Evolutionary conservation across 2,797 vertebrate genomes (phyloP), one percentile per base, ranked within the genome.

Genomic region (Falco berigora): DNA sequence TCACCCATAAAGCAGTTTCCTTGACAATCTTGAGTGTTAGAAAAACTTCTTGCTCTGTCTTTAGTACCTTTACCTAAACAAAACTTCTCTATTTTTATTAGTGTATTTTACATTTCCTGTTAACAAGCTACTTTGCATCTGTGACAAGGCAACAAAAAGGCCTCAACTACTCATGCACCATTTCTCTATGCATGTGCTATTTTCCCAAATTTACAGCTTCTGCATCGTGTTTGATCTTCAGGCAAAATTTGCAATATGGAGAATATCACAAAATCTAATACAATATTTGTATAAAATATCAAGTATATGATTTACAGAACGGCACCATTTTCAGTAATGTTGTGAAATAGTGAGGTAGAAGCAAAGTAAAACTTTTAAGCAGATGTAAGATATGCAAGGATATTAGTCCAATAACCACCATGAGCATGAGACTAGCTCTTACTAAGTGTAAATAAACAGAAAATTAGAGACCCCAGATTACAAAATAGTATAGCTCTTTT

Each of bases 41-140:
- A 85, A 81, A 78, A 77, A 40, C 17, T 47, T 44, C 32, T 62
- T 91, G 22, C 47, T 79, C 36, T 52, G 16, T 23, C 21, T 64
- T 93, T 68, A 55, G 8, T n/a, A 74, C n/a, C 16, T 86, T 86
- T 69, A 69, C 17, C 13, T 53, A 75, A 72, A 62, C 18, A 46
- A 63, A 63, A 71, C 8, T 6, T 49, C 63, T 58, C 53, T 67
- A 27, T 28, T 53, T 74, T 78, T 32, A 47, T 42, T 10, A 42
- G 32, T n/a, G 18, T 50, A 50, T 69, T 58, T 61, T 58, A 53
- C 27, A 34, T 63, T 82, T 78, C 36, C 49, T 68, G 34, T 42
- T 63, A 82, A 52, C 1, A 5, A 0, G 1, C 21, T 44, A 19
- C 23, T 42, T 47, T 24, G 30, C 0, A 0, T 3, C 62, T 53